Evolutionary conservation across 1,140 invertebrate genomes (phyloP).

Genomic region (Hydropsyche tenuis): DNA sequence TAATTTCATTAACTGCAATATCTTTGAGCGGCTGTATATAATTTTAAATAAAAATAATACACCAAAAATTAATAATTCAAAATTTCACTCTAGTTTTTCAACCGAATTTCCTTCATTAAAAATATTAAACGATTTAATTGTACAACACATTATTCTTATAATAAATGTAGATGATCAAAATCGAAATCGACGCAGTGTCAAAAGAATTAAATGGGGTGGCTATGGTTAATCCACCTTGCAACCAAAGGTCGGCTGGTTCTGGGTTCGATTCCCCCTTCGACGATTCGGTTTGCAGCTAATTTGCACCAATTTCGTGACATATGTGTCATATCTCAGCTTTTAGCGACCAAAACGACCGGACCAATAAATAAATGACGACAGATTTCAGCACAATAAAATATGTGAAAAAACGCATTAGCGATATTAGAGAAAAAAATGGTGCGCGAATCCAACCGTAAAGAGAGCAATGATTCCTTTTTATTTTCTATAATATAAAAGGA

Average conservation of each 20-base stretch:
- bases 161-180: background rate
- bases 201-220: conserved; percentile 20
- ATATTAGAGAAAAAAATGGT: background rate
- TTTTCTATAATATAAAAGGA: too few species aligned
- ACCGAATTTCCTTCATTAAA: too few species aligned
- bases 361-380: background rate
- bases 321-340: conserved; percentile 43
- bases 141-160: too few species aligned
- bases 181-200: conserved; percentile 11
- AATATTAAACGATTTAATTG: too few species aligned
- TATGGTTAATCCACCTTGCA: conserved; percentile 35
- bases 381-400: background rate
- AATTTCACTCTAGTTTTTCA: too few species aligned
- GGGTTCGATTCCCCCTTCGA: conserved; percentile 17
- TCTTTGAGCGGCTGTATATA: too few species aligned
- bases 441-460: too few species aligned
- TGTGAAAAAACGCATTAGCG: conserved; percentile 6
- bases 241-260: conserved; percentile 29
- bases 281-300: conserved; percentile 41
- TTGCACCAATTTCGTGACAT: conserved; percentile 50
- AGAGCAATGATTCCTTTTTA: too few species aligned
- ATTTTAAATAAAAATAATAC: too few species aligned
- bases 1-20: too few species aligned
- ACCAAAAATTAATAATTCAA: too few species aligned
- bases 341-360: conserved; percentile 14